Evolutionary conservation across 1,140 invertebrate genomes (phyloP).

Genomic region (Brachionus paranguensis): DNA sequence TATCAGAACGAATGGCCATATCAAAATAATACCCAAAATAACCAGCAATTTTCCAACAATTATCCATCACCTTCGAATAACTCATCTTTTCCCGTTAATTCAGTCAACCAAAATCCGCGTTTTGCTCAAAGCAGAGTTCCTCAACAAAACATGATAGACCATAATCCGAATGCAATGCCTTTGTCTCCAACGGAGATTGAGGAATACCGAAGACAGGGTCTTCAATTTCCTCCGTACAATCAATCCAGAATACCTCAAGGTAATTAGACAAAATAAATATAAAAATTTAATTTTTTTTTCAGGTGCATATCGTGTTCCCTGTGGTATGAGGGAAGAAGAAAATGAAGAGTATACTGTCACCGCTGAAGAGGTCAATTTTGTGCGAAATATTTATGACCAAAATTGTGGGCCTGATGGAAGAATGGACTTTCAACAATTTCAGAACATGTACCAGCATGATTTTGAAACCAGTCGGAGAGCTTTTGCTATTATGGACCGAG

Average conservation of each 20-base stretch:
- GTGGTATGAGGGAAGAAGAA: background rate
- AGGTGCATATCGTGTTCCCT: background rate
- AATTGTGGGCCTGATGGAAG: slow-evolving; percentile 22
- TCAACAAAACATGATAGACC: background rate
- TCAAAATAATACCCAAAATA: background rate
- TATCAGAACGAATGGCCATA: background rate
- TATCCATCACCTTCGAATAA: background rate
- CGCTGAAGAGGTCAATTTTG: background rate
- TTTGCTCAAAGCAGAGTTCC: background rate
- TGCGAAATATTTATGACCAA: background rate
- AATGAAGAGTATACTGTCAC: slow-evolving; percentile 15
- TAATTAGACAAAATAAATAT: background rate
- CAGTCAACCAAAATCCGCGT: too few relatives aligned
- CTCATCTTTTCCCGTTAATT: too few relatives aligned
- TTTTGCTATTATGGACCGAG: background rate
- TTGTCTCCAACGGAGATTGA: background rate
- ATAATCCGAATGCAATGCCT: background rate
- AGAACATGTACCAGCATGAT: background rate
- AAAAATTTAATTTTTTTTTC: background rate
- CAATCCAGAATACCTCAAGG: background rate
- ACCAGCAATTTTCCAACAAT: background rate
- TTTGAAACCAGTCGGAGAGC: background rate
- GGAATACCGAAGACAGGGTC: background rate
- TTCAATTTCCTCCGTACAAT: background rate
- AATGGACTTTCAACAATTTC: slow-evolving; percentile 27